phyloP scores from a whole-genome alignment of 30 jellyfish, hydroid and myxozoan species.

The Cassiopea andromeda region DNA sequence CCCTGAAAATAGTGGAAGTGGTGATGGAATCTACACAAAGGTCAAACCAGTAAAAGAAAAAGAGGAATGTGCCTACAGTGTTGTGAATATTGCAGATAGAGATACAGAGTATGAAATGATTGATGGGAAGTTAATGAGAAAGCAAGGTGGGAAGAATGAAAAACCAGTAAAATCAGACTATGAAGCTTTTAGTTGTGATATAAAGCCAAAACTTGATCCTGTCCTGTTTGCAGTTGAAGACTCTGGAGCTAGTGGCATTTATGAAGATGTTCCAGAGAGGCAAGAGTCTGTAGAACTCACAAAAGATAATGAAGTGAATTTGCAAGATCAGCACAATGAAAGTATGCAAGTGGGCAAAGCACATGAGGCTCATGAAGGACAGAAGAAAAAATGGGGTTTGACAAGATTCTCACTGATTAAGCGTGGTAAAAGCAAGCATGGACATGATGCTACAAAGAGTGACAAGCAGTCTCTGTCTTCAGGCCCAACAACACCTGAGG shows the following conservation, averaged over 20 bases:
- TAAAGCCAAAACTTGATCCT: slow-evolving; percentile 35
- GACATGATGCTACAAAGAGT: not conserved
- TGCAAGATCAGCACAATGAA: no score
- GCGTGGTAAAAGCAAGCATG: slow-evolving; percentile 1
- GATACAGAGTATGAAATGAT: slow-evolving; percentile 64
- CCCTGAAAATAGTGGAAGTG: slow-evolving; percentile 62
- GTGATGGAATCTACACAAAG: slow-evolving; percentile 60
- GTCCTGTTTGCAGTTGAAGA: slow-evolving; percentile 53
- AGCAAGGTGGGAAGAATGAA: not conserved
- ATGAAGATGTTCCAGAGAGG: slow-evolving; percentile 61
- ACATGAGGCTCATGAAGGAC: slow-evolving; percentile 21
- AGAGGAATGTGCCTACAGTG: slow-evolving; percentile 70
- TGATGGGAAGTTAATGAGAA: slow-evolving; percentile 44
- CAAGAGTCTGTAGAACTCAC: not conserved
- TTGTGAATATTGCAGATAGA: slow-evolving; percentile 50
- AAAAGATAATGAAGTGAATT: not conserved
- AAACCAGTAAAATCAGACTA: slow-evolving; percentile 1
- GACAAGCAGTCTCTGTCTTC: not conserved
- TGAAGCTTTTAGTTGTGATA: not conserved
- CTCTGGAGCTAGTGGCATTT: slow-evolving; percentile 78
- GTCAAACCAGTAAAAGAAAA: slow-evolving; percentile 53
- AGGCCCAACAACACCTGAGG: slow-evolving; percentile 7
- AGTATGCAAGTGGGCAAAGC: not conserved
- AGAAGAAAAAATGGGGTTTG: slow-evolving; percentile 56
- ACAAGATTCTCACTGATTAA: slow-evolving; percentile 58